A percentile compares a stretch with the other conserved stretches of the same genome.
Evolutionary conservation across 2,113 vertebrate species (phyloP).

Genomic region (Pedionomus torquatus): DNA sequence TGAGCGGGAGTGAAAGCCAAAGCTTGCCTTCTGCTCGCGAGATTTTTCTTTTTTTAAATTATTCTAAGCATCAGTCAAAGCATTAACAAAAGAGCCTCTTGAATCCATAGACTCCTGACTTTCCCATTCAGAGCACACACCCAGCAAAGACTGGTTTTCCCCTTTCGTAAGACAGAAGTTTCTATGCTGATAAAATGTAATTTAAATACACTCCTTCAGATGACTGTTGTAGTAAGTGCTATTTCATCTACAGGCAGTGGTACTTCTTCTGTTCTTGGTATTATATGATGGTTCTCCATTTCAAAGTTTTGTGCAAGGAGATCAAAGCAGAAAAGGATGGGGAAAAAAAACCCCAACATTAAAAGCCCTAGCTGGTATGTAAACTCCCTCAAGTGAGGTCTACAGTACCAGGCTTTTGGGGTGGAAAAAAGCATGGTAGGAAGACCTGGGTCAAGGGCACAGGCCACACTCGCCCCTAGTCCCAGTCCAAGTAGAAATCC

Average conservation of each 20-base stretch:
- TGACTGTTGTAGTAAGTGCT: not conserved
- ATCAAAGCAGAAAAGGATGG: not conserved
- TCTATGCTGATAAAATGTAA: not conserved
- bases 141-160: not conserved
- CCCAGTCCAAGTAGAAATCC: not conserved
- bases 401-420: not conserved
- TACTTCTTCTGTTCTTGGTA: not conserved
- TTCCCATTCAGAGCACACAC: not conserved
- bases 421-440: not conserved
- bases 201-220: not conserved
- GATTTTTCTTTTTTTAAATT: not conserved
- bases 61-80: not conserved
- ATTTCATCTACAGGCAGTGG: not conserved
- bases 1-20: not conserved
- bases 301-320: not conserved
- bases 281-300: not conserved
- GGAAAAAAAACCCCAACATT: accelerated
- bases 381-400: not conserved
- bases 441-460: not conserved
- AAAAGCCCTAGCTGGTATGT: not conserved
- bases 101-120: not conserved
- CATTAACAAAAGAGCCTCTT: not conserved
- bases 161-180: not conserved
- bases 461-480: not conserved
- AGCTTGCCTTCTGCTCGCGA: not conserved